Conservation (phyloP, 1,140 invertebrate species). For the Pseudomyrmex concolor region DNA sequence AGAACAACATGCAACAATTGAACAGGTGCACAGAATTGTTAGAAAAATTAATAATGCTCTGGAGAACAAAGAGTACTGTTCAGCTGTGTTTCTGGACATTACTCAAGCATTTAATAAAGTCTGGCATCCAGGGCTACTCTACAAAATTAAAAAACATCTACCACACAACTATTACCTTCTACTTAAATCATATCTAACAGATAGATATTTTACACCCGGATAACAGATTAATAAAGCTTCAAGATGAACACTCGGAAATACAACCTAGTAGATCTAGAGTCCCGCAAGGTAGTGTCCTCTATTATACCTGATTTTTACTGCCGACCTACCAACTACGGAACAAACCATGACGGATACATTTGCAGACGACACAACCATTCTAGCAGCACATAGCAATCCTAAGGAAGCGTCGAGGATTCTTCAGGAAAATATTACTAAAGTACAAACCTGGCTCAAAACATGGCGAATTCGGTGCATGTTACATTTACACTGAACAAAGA, state of each 20-base stretch:
- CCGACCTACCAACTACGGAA: not conserved
- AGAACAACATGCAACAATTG: constrained; percentile 67
- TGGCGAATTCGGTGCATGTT: not conserved
- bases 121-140: not conserved
- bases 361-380: not conserved
- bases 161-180: not conserved
- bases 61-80: constrained; percentile 75
- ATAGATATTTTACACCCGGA: constrained; percentile 9
- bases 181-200: not conserved
- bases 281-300: not conserved
- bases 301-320: not conserved
- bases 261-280: not conserved
- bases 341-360: not conserved
- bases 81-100: constrained; percentile 75
- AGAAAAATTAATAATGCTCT: constrained; percentile 48
- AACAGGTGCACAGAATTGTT: constrained; percentile 60
- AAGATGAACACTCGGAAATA: not conserved
- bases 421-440: not conserved
- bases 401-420: not conserved
- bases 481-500: not conserved
- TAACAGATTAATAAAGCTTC: not conserved
- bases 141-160: not conserved
- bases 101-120: constrained; percentile 70
- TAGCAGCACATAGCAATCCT: not conserved
- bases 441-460: not conserved